These are phyloP conservation scores for Acleris sparsana DNA, from an alignment of 2,888 invertebrate genomes.

Conservation along the genomic window DNA sequence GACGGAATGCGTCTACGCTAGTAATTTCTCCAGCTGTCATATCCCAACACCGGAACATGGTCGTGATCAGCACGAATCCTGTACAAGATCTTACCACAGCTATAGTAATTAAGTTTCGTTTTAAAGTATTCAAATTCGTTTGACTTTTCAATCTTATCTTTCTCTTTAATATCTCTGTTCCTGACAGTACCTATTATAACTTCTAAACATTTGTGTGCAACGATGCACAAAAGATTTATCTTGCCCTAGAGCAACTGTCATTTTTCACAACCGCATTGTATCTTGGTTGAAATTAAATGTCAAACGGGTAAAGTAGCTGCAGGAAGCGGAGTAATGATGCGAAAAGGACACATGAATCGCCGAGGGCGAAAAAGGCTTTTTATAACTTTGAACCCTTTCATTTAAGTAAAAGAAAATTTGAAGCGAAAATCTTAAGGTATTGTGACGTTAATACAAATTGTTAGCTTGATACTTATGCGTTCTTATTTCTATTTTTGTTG, in stretches of 20 bases:
- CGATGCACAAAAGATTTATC: slow-evolving; percentile 33
- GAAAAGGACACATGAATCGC: slow-evolving; percentile 26
- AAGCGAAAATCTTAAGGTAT: no score
- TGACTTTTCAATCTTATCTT: no score
- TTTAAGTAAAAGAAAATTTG: neutral
- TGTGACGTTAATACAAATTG: neutral
- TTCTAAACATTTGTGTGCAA: slow-evolving; percentile 13
- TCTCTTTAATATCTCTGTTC: no score
- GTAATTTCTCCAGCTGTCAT: no score
- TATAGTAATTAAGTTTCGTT: no score
- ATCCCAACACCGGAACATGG: no score
- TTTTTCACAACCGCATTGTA: slow-evolving; percentile 30
- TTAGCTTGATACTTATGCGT: no score
- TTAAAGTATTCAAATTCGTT: no score
- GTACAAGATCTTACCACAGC: no score
- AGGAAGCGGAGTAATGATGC: slow-evolving; percentile 20
- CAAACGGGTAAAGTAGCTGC: slow-evolving; percentile 17
- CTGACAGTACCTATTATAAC: neutral
- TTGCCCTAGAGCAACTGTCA: slow-evolving; percentile 25
- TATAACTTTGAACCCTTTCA: slow-evolving; percentile 2
- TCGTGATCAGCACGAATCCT: no score
- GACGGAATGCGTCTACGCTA: no score
- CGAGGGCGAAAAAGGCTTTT: slow-evolving; percentile 13
- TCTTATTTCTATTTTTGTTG: no score
- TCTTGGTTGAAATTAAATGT: slow-evolving; percentile 25